Base-by-base conservation (phyloP, 2,113 vertebrate genomes). In the Stigmatopora argus region DNA sequence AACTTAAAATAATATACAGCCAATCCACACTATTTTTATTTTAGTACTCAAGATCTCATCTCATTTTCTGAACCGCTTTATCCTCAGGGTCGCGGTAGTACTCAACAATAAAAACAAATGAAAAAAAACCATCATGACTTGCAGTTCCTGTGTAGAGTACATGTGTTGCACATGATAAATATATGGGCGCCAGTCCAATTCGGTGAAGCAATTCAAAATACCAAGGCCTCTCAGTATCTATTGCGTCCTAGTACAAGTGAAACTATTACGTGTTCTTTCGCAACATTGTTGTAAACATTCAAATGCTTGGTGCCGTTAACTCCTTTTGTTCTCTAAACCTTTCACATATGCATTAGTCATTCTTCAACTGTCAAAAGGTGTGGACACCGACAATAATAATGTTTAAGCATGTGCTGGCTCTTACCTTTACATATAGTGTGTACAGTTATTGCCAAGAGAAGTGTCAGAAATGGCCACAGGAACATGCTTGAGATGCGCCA, bases 401-500 rank as follows among this genome's bases (percentile, higher is more conserved):
- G 19, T 58, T 35, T 35, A n/a, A 21, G 23, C 4, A 8, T 34
- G 34, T 26, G 56, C 23, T 17, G 12, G 0, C 8, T 0, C 72
- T 60, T 76, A 89, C 87, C 84, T 85, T 70, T 65, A 58, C 62
- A 70, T 77, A 70, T 47, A 31, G 2, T 31, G 10, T 80, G 70
- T 53, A 66, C 45, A 68, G 77, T 62, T 69, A 78, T 61, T 64
- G 78, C 75, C 71, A 83, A 70, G 21, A 78, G 45, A 18, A 53
- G 48, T 19, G 73, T 46, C 77, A 86, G 58, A 67, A 35, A 81
- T 14, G 55, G 62, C 83, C 80, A 82, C 71, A 60, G 77, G 58
- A 64, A 70, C 87, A 88, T 88, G 62, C 57, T 86, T 78, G 21
- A 68, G 64, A 67, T 7, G 45, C 45, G 23, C 53, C 26, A 12